These are phyloP conservation scores for Brotula barbata DNA, from an alignment of 2,797 vertebrate genomes.

Conservation along the genomic window DNA sequence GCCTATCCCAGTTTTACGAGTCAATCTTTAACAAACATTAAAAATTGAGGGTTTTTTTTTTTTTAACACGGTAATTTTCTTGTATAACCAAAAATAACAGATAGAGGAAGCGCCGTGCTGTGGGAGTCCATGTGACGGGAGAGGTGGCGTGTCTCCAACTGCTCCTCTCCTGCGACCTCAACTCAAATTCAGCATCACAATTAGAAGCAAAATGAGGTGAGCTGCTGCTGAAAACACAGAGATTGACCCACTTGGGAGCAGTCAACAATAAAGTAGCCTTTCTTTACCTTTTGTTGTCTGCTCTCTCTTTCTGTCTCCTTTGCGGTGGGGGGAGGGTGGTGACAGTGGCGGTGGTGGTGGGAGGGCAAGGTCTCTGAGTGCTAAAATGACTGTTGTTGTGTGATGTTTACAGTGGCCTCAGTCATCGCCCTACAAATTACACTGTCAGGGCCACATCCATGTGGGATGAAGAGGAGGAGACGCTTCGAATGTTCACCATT, in stretches of 20 bases:
- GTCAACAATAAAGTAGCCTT: slow-evolving; percentile 71
- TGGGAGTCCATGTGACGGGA: slow-evolving; percentile 2
- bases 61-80: too few relatives aligned
- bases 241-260: slow-evolving; percentile 76
- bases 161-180: slow-evolving; percentile 34
- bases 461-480: slow-evolving; percentile 84
- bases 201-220: slow-evolving; percentile 68
- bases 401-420: slow-evolving; percentile 89
- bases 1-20: too few relatives aligned
- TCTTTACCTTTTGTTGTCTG: slow-evolving; percentile 66
- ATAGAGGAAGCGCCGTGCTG: not conserved
- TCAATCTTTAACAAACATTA: too few relatives aligned
- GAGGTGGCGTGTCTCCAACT: slow-evolving; percentile 24
- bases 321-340: slow-evolving; percentile 53
- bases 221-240: slow-evolving; percentile 58
- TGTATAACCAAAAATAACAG: not conserved
- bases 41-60: too few relatives aligned
- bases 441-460: slow-evolving; percentile 95
- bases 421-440: slow-evolving; percentile 90
- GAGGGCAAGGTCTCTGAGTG: slow-evolving; percentile 70
- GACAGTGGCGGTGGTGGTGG: slow-evolving; percentile 7
- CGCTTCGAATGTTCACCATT: slow-evolving; percentile 95
- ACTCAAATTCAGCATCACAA: slow-evolving; percentile 49
- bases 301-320: slow-evolving; percentile 66
- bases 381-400: slow-evolving; percentile 88